These are phyloP conservation scores for Alectoris magna DNA, from an alignment of 2,797 vertebrate genomes.

Conservation along the genomic window DNA sequence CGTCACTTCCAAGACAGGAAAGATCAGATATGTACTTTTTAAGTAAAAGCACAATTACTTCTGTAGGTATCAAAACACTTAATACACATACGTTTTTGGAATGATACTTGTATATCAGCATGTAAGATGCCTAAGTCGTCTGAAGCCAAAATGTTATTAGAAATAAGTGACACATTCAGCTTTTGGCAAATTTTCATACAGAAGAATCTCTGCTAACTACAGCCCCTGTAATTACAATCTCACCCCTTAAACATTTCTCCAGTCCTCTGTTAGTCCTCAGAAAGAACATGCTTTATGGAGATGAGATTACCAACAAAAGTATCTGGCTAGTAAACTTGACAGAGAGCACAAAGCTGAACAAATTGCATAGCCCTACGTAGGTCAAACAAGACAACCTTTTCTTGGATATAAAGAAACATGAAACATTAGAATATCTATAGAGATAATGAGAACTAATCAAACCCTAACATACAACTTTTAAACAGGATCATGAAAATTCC, in stretches of 20 bases:
- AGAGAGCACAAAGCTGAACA: neutral
- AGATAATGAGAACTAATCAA: neutral
- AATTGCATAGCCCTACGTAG: neutral
- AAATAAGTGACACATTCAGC: neutral
- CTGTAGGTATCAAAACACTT: neutral
- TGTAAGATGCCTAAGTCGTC: neutral
- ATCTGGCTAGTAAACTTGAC: neutral
- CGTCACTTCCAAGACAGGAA: constrained; percentile 15
- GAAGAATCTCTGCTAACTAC: neutral
- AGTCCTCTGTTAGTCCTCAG: neutral
- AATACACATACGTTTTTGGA: neutral
- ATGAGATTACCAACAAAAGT: neutral
- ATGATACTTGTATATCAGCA: neutral
- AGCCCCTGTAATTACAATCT: neutral
- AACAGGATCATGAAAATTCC: neutral
- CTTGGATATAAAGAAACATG: neutral
- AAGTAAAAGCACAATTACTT: neutral
- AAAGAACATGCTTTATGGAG: neutral
- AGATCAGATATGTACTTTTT: neutral
- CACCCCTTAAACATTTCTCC: neutral
- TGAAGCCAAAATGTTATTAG: neutral
- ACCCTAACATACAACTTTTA: neutral
- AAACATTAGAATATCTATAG: neutral
- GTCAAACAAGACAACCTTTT: neutral
- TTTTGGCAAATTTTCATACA: neutral